phyloP scores from a whole-genome alignment of 2,797 vertebrate species.

The Euphonia xanthogaster region DNA sequence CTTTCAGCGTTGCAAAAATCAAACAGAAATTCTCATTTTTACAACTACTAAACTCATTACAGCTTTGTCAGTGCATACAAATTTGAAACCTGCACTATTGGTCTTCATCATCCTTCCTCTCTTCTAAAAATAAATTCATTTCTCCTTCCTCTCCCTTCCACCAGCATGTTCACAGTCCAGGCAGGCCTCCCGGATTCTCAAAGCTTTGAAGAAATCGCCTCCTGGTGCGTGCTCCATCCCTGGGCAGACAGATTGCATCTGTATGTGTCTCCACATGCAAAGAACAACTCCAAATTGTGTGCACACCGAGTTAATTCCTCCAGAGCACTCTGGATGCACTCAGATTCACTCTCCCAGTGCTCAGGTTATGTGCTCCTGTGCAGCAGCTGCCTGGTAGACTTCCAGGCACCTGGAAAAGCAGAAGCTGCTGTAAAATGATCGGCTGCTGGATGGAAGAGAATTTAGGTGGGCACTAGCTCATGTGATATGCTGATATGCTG shows the following conservation, averaged over 20 bases:
- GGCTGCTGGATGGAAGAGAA: not conserved
- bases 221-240: rapidly evolving
- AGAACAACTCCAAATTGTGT: not conserved
- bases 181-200: not conserved
- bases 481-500: not conserved
- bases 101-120: not conserved
- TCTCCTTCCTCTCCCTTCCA: not conserved
- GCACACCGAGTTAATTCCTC: not conserved
- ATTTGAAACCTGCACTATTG: not conserved
- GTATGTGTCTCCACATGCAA: not conserved
- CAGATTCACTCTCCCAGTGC: not conserved
- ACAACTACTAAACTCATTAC: not conserved
- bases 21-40: not conserved
- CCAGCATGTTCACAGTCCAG: not conserved
- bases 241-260: rapidly evolving
- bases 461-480: not conserved
- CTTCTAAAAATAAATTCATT: not conserved
- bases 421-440: not conserved
- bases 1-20: not conserved
- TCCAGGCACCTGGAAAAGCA: not conserved
- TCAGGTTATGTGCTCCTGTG: not conserved
- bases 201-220: not conserved
- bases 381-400: not conserved
- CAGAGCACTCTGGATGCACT: not conserved
- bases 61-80: not conserved